Conservation (phyloP, 1,140 invertebrate species). For the Maconellicoccus hirsutus region DNA sequence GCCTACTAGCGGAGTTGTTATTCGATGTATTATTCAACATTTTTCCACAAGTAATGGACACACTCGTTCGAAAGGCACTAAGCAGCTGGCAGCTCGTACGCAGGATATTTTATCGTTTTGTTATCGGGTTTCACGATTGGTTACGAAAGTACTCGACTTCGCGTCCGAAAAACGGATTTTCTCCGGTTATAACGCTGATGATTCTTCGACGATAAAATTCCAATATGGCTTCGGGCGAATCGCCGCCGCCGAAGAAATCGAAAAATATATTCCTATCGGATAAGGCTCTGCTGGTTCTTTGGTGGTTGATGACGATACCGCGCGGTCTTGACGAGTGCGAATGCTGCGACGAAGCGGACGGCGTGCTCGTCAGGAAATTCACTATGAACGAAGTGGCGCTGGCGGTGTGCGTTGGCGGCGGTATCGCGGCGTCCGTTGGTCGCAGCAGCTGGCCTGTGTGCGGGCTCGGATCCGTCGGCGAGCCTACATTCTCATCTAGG, state of each 20-base stretch:
- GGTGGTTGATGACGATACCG: background rate
- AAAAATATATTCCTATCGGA: conserved; percentile 11
- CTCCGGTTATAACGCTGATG: background rate
- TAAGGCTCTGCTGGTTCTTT: conserved; percentile 4
- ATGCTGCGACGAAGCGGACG: background rate
- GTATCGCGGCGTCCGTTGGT: background rate
- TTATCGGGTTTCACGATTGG: background rate
- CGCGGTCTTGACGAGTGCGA: background rate
- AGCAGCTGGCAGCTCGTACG: too few relatives aligned
- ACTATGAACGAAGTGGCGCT: too few relatives aligned
- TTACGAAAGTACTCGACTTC: conserved; percentile 3
- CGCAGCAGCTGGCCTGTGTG: too few relatives aligned
- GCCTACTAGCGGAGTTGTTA: too few relatives aligned
- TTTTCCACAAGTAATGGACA: too few relatives aligned
- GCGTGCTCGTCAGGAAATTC: background rate
- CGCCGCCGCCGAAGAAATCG: conserved; percentile 13
- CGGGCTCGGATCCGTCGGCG: too few relatives aligned
- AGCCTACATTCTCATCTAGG: background rate
- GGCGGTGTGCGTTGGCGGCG: background rate
- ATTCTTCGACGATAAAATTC: conserved; percentile 11
- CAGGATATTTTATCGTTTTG: too few relatives aligned
- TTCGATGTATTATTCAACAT: too few relatives aligned
- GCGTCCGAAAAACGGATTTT: conserved; percentile 5
- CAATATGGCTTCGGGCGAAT: conserved; percentile 15
- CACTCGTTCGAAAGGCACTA: too few relatives aligned